Evolutionary conservation across 1,140 invertebrate genomes (phyloP).

Genomic region (Telenomus remus): DNA sequence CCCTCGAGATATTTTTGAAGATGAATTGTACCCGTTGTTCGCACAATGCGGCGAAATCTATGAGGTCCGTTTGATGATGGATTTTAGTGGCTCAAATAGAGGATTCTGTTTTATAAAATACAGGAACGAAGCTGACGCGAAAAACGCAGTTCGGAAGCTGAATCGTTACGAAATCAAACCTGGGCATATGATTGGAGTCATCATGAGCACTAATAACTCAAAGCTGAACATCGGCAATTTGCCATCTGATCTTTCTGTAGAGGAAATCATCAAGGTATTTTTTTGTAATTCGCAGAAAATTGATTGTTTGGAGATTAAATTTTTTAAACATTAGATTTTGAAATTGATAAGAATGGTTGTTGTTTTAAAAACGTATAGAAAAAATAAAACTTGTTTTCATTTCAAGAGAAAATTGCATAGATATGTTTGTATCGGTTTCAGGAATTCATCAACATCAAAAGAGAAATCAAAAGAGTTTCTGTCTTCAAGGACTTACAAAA

Average conservation of each 20-base stretch:
- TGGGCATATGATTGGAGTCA: conserved; percentile 79
- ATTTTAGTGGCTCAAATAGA: conserved; percentile 81
- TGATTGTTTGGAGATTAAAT: no score
- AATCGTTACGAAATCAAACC: conserved; percentile 80
- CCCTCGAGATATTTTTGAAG: conserved; percentile 86
- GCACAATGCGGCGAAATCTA: conserved; percentile 80
- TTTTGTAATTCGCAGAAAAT: conserved; percentile 1
- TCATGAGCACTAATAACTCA: conserved; percentile 82
- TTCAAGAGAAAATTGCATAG: no score
- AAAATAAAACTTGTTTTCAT: no score
- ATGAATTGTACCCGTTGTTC: conserved; percentile 88
- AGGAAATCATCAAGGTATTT: conserved; percentile 62
- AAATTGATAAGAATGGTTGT: no score
- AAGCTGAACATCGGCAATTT: conserved; percentile 79
- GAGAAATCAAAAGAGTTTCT: conserved; percentile 62
- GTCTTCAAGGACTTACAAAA: conserved; percentile 60
- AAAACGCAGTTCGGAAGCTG: conserved; percentile 77
- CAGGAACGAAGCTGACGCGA: conserved; percentile 75
- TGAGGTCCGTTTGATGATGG: conserved; percentile 87
- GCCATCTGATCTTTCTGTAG: conserved; percentile 48
- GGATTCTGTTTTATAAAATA: conserved; percentile 84
- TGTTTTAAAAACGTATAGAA: no score
- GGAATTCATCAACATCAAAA: conserved; percentile 63
- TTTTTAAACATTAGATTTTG: no score
- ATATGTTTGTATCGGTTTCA: conserved; percentile 64